Evolutionary conservation across 2,113 vertebrate species (phyloP), one percentile per base, ranked within the genome.

Genomic region (Lanius collurio): DNA sequence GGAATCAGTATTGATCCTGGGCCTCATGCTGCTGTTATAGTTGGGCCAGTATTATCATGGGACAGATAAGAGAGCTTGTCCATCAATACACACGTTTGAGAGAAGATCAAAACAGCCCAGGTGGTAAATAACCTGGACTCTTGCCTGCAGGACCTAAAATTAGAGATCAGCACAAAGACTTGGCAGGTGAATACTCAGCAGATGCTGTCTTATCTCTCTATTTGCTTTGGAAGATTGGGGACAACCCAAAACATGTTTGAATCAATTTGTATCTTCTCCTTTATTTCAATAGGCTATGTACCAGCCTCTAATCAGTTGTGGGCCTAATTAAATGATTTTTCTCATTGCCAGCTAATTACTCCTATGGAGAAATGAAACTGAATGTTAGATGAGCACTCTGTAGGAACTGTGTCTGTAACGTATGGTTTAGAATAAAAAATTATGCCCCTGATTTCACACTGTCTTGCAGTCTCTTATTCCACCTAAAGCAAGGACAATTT

Each of bases 131-230:
- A 94, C 83, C 70, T 84, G 87, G 93, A 82, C 91, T 57, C 31
- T 73, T 91, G 74, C 91, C 89, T 87, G 74, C 57, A 95, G 84
- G 62, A 94, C 91, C 89, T 97, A 95, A 93, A 97, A 94, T 95
- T 87, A 93, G 91, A 75, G 68, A 83, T 68, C 91, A 79, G 65
- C 81, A 89, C 82, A 91, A 95, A 95, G 89, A 42, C 49, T 95
- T 97, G 96, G 95, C 96, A 85, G 83, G 77, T 94, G 84, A 93
- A 62, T 69, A 73, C 83, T 94, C 89, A 93, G 89, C 96, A 97
- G 96, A 95, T 95, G 93, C 91, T 87, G 62, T 91, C 93, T 95
- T 95, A 95, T 91, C 93, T 97, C 91, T 95, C 84, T 97, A 87
- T 97, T 96, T 97, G 91, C 78, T 93, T 92, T 94, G 84, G 84